A percentile compares a stretch with the other conserved stretches of the same genome.
Evolutionary conservation across 2,888 invertebrate genomes (phyloP).

Genomic region (Agonum fuliginosum): DNA sequence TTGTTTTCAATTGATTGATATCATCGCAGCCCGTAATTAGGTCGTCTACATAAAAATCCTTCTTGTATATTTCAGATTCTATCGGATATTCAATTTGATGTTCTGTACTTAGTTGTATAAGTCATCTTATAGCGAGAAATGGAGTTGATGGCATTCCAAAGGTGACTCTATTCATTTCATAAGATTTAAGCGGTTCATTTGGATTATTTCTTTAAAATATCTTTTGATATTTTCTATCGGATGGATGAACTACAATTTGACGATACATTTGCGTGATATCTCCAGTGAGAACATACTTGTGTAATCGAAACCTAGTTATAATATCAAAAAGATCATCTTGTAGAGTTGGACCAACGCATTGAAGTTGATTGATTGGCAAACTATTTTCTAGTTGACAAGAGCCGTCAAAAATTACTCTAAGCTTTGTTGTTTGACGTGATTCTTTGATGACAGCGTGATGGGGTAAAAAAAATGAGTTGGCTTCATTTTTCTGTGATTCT

Average conservation of each 20-base stretch:
- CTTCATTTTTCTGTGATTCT: background rate
- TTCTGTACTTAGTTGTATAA: constrained; percentile 54
- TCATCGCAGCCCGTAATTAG: constrained; percentile 39
- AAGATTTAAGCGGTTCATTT: background rate
- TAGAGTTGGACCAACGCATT: constrained; percentile 55
- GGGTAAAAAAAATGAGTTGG: constrained; percentile 57
- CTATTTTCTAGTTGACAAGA: constrained; percentile 23
- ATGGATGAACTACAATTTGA: constrained; percentile 40
- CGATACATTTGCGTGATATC: constrained; percentile 59
- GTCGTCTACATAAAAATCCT: constrained; percentile 60
- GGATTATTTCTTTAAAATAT: constrained; percentile 37
- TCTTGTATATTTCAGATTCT: constrained; percentile 32
- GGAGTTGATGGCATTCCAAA: too few relatives aligned
- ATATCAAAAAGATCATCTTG: constrained; percentile 59
- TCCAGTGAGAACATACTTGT: constrained; percentile 15
- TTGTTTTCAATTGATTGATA: background rate
- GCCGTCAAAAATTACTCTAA: too few relatives aligned
- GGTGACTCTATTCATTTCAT: constrained; percentile 56
- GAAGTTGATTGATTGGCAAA: constrained; percentile 48
- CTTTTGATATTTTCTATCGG: constrained; percentile 38
- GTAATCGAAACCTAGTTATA: constrained; percentile 26
- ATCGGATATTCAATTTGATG: constrained; percentile 56
- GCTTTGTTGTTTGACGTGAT: constrained; percentile 9
- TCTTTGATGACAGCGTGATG: constrained; percentile 61
- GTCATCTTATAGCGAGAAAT: constrained; percentile 59